Evolutionary conservation across 1,140 invertebrate genomes (phyloP).

Genomic region (Hyles vespertilio): DNA sequence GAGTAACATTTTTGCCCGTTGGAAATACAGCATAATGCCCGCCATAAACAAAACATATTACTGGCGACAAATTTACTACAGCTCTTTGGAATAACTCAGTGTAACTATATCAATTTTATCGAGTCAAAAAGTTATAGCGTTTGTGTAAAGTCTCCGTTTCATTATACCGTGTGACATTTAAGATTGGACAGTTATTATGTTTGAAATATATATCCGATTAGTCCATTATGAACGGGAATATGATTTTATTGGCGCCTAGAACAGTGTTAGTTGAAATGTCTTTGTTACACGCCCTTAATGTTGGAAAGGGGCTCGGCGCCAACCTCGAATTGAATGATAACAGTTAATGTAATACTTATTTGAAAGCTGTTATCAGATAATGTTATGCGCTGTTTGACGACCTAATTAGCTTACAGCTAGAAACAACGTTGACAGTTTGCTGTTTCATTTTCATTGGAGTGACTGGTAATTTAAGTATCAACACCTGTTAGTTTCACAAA

Average conservation of each 20-base stretch:
- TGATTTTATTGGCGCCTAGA: constrained; percentile 19
- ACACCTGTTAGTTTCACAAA: too few relatives aligned
- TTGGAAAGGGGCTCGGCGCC: too few relatives aligned
- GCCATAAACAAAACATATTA: constrained; percentile 3
- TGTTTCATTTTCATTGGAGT: too few relatives aligned
- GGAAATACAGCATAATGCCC: too few relatives aligned
- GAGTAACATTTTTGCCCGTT: too few relatives aligned
- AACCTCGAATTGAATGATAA: background rate
- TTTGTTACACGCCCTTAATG: background rate
- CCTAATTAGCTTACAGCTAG: too few relatives aligned
- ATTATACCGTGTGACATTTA: constrained; percentile 23
- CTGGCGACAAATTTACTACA: too few relatives aligned
- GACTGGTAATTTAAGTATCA: too few relatives aligned
- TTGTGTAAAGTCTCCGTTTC: constrained; percentile 31
- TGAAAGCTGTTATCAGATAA: too few relatives aligned
- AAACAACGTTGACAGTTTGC: too few relatives aligned
- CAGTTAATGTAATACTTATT: background rate
- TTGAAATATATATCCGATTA: constrained; percentile 32
- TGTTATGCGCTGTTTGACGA: too few relatives aligned
- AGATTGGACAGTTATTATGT: constrained; percentile 27
- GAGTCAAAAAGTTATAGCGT: constrained; percentile 15
- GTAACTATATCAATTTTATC: constrained; percentile 3
- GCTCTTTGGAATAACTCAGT: background rate
- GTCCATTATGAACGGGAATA: constrained; percentile 3
- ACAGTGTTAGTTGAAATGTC: background rate